A percentile compares a stretch with the other conserved stretches of the same genome.
phyloP scores from a whole-genome alignment of 2,888 invertebrate genomes.

The Elysia crispata region DNA sequence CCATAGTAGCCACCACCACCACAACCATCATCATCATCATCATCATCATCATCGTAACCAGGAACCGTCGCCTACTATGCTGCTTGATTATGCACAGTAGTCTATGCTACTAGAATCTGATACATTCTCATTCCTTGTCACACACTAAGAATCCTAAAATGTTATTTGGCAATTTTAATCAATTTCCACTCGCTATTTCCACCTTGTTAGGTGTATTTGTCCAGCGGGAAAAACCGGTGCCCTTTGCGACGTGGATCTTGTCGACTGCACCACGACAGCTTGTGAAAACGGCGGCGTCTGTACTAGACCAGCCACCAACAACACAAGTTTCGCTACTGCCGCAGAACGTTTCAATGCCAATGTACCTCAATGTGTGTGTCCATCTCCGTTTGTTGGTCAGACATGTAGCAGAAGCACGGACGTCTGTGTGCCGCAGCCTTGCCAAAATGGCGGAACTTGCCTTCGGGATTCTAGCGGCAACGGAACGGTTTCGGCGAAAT shows the following conservation, averaged over 20 bases:
- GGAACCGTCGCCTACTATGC: no score
- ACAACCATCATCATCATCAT: no score
- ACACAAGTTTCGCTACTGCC: no score
- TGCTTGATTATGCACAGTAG: no score
- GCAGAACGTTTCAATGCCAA: slow-evolving; percentile 76
- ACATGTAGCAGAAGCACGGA: slow-evolving; percentile 90
- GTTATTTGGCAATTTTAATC: no score
- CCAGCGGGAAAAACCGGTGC: slow-evolving; percentile 60
- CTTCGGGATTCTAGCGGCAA: slow-evolving; percentile 50
- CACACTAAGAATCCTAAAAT: no score
- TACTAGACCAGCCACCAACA: slow-evolving; percentile 40
- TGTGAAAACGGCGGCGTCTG: slow-evolving; percentile 61
- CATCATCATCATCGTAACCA: no score
- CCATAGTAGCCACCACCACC: no score
- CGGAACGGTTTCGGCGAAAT: slow-evolving; percentile 39
- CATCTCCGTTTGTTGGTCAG: slow-evolving; percentile 85
- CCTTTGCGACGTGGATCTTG: slow-evolving; percentile 42
- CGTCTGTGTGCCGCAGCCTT: slow-evolving; percentile 80
- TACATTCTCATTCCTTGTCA: no score
- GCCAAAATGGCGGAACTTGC: slow-evolving; percentile 69
- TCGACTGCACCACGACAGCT: slow-evolving; percentile 50
- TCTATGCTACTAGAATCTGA: no score
- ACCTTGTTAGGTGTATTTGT: slow-evolving; percentile 64
- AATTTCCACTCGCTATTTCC: background rate
- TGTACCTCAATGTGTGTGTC: slow-evolving; percentile 84